Percentiles rank a stretch among this genome's conserved stretches.
Conservation (phyloP, 2,888 invertebrate genomes). For the Papilio protenor region DNA sequence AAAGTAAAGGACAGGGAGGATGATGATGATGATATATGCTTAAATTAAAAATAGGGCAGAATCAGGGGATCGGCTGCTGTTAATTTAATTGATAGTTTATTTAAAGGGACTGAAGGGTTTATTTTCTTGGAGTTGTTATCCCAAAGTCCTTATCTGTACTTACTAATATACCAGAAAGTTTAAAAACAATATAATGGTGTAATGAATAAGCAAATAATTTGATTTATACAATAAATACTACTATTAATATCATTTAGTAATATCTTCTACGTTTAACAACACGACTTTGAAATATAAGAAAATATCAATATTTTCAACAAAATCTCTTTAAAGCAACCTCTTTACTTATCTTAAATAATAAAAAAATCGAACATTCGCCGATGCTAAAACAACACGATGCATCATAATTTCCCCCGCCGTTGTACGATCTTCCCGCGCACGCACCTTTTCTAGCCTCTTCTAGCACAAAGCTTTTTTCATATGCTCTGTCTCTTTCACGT, state of each 20-base stretch:
- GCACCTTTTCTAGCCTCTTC: conserved; percentile 65
- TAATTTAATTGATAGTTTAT: background rate
- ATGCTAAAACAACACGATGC: conserved; percentile 82
- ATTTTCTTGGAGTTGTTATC: too few relatives aligned
- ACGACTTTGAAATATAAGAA: background rate
- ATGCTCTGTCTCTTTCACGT: conserved; percentile 56
- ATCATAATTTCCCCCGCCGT: conserved; percentile 78
- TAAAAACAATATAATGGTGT: too few relatives aligned
- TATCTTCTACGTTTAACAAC: background rate
- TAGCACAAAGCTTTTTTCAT: conserved; percentile 49
- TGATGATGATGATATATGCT: too few relatives aligned
- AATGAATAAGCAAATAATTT: too few relatives aligned
- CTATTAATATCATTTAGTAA: background rate
- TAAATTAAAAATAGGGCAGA: too few relatives aligned
- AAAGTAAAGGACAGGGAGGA: too few relatives aligned
- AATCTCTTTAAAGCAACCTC: conserved; percentile 51
- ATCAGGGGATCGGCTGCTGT: background rate
- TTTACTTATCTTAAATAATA: conserved; percentile 68
- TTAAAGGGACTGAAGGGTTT: background rate
- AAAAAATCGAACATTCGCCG: conserved; percentile 77
- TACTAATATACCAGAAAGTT: background rate
- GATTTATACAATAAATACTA: too few relatives aligned
- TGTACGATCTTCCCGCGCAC: conserved; percentile 64
- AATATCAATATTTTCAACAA: background rate
- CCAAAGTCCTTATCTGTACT: background rate